phyloP scores from a whole-genome alignment of 1,140 invertebrate genomes.

The Heliconius eleuchia region DNA sequence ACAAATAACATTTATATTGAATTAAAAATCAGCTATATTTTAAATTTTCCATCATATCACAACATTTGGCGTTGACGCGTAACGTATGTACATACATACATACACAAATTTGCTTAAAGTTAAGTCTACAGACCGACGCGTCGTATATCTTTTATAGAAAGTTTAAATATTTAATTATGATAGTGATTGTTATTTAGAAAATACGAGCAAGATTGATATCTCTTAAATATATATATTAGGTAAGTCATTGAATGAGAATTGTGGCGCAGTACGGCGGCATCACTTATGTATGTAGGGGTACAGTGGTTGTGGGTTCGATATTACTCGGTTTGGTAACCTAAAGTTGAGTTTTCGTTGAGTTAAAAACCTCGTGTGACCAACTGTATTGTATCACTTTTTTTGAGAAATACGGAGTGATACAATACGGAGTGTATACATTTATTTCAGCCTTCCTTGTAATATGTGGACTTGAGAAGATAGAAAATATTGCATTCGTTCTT shows the following conservation, averaged over 20 bases:
- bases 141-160: neutral
- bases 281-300: neutral
- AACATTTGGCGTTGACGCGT: neutral
- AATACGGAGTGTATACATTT: too few species aligned
- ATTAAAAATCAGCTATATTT: neutral
- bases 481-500: too few species aligned
- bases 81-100: neutral
- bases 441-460: too few species aligned
- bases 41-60: neutral
- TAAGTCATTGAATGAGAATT: neutral
- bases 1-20: neutral
- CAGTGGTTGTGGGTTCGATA: neutral
- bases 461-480: too few species aligned
- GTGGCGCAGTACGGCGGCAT: neutral
- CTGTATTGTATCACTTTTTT: too few species aligned
- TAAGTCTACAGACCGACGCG: neutral
- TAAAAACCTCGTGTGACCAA: too few species aligned
- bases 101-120: neutral
- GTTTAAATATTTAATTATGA: slow-evolving; percentile 8
- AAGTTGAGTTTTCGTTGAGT: too few species aligned
- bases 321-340: too few species aligned
- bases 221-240: neutral
- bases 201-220: neutral
- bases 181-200: slow-evolving; percentile 7
- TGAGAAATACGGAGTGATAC: too few species aligned